Evolutionary conservation across 2,113 vertebrate genomes (phyloP).

Genomic region (cat (Felis catus)): DNA sequence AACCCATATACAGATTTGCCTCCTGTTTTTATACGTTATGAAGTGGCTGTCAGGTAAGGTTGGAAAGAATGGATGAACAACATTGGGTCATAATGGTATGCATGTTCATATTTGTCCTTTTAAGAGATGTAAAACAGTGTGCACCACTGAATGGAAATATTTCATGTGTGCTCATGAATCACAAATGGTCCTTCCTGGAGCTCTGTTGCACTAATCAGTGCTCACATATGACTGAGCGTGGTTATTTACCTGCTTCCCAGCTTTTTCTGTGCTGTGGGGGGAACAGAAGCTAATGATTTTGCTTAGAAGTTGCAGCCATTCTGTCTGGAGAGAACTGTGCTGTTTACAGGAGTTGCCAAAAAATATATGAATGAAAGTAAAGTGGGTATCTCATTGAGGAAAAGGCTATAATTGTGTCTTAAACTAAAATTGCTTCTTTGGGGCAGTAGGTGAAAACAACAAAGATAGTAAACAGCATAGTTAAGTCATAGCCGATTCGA

Average conservation of each 20-base stretch:
- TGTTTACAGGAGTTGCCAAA: background rate
- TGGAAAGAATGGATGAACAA: background rate
- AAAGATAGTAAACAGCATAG: background rate
- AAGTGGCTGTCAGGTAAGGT: background rate
- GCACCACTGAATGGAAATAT: background rate
- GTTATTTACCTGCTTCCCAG: background rate
- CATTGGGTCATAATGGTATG: background rate
- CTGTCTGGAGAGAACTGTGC: background rate
- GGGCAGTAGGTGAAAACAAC: background rate
- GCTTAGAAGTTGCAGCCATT: background rate
- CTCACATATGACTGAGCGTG: background rate
- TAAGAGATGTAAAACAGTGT: background rate
- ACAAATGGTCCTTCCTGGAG: background rate
- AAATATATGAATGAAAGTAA: constrained; percentile 2
- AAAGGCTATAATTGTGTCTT: background rate
- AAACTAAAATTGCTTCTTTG: background rate
- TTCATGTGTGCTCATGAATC: background rate
- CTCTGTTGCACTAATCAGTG: background rate
- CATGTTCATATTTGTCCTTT: background rate
- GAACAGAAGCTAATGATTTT: background rate
- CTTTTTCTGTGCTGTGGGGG: rapidly evolving
- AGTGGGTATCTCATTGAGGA: background rate
- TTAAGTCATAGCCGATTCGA: background rate
- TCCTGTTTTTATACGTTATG: background rate
- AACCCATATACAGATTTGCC: background rate